phyloP scores from a whole-genome alignment of 2,888 invertebrate genomes.

The Sisyra nigra region DNA sequence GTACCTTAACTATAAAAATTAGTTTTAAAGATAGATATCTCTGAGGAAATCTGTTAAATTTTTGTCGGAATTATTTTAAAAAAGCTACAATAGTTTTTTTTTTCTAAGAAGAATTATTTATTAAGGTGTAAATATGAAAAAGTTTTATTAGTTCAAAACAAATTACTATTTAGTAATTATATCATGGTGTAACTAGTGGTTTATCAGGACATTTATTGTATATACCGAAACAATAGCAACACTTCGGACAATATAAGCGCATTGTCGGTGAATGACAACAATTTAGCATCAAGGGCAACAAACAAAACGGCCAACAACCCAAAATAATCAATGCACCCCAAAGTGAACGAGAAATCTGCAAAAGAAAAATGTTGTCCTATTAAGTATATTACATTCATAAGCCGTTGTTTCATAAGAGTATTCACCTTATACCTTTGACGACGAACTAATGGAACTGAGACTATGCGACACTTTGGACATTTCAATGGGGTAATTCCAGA shows the following conservation, averaged over 20 bases:
- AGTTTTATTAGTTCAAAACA: too few species aligned
- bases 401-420: too few species aligned
- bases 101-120: too few species aligned
- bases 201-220: not conserved
- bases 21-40: too few species aligned
- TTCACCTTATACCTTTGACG: not conserved
- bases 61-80: too few species aligned
- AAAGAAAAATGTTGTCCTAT: not conserved
- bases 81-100: too few species aligned
- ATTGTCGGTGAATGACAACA: not conserved
- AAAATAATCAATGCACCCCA: slow-evolving; percentile 1
- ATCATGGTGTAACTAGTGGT: too few species aligned
- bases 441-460: not conserved
- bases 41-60: too few species aligned
- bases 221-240: not conserved
- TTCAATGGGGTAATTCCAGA: not conserved
- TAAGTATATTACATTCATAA: too few species aligned
- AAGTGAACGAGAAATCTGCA: slow-evolving; percentile 1
- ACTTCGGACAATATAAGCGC: not conserved
- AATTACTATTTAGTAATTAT: too few species aligned
- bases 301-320: slow-evolving; percentile 3
- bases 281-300: slow-evolving; percentile 1
- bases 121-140: too few species aligned
- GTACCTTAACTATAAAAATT: too few species aligned
- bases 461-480: not conserved